phyloP scores from a whole-genome alignment of 2,888 invertebrate genomes.

The Apodemia mormo region DNA sequence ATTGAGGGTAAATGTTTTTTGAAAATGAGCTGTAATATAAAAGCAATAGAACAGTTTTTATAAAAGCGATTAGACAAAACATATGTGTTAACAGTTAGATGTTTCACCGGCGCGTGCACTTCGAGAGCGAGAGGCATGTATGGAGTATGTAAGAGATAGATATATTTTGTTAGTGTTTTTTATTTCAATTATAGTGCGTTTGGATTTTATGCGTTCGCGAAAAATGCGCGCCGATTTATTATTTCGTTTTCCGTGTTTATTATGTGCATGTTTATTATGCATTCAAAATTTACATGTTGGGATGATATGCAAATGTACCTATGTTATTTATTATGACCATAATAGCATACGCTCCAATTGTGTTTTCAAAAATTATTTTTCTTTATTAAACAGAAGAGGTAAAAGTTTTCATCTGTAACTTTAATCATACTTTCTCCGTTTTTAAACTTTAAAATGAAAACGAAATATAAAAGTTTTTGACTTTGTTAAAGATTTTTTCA shows the following conservation, averaged over 20 bases:
- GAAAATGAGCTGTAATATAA: conserved; percentile 39
- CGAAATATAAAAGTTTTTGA: too few species aligned
- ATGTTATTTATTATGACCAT: conserved; percentile 45
- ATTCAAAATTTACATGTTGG: conserved; percentile 38
- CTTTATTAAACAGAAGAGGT: conserved; percentile 28
- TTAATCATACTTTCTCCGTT: too few species aligned
- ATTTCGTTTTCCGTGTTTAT: conserved; percentile 55
- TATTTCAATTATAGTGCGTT: conserved; percentile 73
- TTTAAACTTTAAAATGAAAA: too few species aligned
- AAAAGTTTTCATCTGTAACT: not conserved
- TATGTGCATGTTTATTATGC: conserved; percentile 31
- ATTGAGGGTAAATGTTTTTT: conserved; percentile 33
- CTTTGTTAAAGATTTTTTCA: too few species aligned
- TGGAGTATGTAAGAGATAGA: conserved; percentile 49
- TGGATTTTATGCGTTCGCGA: conserved; percentile 76
- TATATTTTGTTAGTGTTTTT: conserved; percentile 46
- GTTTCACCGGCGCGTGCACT: conserved; percentile 61
- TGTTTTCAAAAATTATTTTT: conserved; percentile 37
- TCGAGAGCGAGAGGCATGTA: conserved; percentile 56
- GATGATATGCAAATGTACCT: conserved; percentile 44
- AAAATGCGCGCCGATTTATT: conserved; percentile 75
- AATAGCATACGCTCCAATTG: conserved; percentile 35
- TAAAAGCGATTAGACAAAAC: conserved; percentile 28
- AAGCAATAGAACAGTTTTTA: conserved; percentile 34
- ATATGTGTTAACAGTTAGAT: conserved; percentile 27